Evolutionary conservation across 2,797 vertebrate genomes (phyloP).

Genomic region (Sebastes itinus): DNA sequence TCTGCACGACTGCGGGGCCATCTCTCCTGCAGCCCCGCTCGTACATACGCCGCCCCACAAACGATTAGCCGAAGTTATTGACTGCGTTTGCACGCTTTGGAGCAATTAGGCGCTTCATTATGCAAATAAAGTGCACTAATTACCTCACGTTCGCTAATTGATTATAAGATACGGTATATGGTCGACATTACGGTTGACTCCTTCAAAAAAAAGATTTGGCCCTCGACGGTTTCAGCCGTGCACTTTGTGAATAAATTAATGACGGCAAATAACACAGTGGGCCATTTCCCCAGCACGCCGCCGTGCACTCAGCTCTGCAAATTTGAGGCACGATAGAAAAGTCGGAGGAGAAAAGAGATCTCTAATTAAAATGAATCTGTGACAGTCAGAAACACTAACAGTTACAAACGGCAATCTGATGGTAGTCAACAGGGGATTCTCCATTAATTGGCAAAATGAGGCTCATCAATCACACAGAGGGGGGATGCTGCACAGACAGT

Average conservation of each 20-base stretch:
- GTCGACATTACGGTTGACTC: conserved; percentile 48
- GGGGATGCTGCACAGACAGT: conserved; percentile 70
- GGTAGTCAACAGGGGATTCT: conserved; percentile 85
- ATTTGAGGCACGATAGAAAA: conserved; percentile 56
- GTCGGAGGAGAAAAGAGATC: conserved; percentile 59
- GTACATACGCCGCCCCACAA: conserved; percentile 39
- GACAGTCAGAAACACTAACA: conserved; percentile 84
- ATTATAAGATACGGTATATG: conserved; percentile 71
- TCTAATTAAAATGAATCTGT: conserved; percentile 82
- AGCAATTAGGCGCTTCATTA: conserved; percentile 79
- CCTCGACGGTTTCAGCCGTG: conserved; percentile 23
- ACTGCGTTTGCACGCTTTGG: conserved; percentile 64
- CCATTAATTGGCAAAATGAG: conserved; percentile 88
- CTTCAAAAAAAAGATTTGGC: conserved; percentile 44
- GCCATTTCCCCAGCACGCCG: conserved; percentile 32
- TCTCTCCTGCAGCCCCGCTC: conserved; percentile 29
- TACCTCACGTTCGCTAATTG: conserved; percentile 74
- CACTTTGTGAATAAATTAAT: conserved; percentile 56
- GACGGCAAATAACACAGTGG: conserved; percentile 30
- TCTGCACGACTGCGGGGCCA: conserved; percentile 33
- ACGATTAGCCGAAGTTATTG: conserved; percentile 72
- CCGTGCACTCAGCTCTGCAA: conserved; percentile 44
- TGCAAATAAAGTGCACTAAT: conserved; percentile 77
- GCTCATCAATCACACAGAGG: conserved; percentile 85
- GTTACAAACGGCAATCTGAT: conserved; percentile 85